A percentile compares a stretch with the other conserved stretches of the same genome.
These are phyloP conservation scores for Aspidapion aeneum DNA, from an alignment of 2,888 invertebrate genomes.

Conservation along the genomic window DNA sequence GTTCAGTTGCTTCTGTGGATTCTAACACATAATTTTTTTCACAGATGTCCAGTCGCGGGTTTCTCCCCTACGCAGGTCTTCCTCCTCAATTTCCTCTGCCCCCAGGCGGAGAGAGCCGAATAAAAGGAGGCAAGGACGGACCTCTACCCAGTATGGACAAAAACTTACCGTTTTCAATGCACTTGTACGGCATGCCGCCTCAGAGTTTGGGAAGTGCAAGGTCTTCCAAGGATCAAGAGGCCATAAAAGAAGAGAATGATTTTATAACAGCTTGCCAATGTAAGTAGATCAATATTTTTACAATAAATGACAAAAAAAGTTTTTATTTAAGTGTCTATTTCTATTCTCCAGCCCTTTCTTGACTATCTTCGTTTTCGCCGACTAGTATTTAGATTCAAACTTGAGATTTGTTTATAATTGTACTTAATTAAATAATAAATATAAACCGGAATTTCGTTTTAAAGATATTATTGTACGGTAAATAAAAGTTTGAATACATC, in stretches of 20 bases:
- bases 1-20: no score
- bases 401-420: no score
- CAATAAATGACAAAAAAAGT: no score
- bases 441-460: no score
- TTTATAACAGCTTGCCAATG: conserved; percentile 59
- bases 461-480: no score
- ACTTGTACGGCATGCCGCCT: conserved; percentile 46
- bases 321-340: no score
- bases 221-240: conserved; percentile 38
- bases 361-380: no score
- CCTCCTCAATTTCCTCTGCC: conserved; percentile 55
- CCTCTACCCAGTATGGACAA: conserved; percentile 39
- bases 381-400: no score
- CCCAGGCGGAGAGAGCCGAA: conserved; percentile 38
- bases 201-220: conserved; percentile 39
- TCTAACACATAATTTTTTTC: no score
- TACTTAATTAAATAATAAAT: no score
- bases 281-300: conserved; percentile 44
- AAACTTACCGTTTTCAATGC: conserved; percentile 42
- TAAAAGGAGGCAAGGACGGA: conserved; percentile 42
- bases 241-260: conserved; percentile 58
- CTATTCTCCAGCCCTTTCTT: no score
- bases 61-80: conserved; percentile 59
- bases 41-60: conserved; percentile 52
- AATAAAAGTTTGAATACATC: no score